Base-by-base conservation (phyloP, 2,797 vertebrate species). In the Danio aesculapii region DNA sequence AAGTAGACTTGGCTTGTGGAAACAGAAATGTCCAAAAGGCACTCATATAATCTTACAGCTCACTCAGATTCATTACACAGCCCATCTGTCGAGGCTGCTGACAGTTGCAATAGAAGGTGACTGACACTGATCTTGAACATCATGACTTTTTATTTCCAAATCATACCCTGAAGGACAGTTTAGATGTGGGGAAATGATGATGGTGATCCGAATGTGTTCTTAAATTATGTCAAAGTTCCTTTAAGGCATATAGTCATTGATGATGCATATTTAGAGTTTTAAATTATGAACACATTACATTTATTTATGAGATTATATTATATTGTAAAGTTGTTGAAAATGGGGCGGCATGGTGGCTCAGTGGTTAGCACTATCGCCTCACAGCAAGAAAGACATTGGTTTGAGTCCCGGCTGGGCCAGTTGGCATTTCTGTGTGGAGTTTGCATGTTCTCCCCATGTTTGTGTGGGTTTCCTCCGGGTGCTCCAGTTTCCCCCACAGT, bases 1-100 rank as follows among this genome's bases (percentile, higher is more conserved):
- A 59, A 44, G 46, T 50, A 19, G 8, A 59, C n/a, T 30, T 61
- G 19, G 9, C 44, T 61, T 8, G 49, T 49, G 14, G 6, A 74
- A 49, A 59, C 71, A 39, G 43, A 59, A 41, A 57, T 50, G 30
- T 52, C 19, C 5, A 64, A 72, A 50, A 58, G 66, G 46, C 21
- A 58, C 46, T 19, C 53, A 30, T 7, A 46, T 66, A 13, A 66
- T 68, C 47, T 50, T 49, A 16, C 47, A 30, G 8, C 47, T 16
- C 47, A 70, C 14, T 39, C 30, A 30, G 30, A 30, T 30, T 30
- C 30, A 30, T 30, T 52, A 52, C 49, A 72, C n/a, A 57, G 16
- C 30, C 50, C 39, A 44, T 71, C 69, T 13, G 9, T 72, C 7
- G 6, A 6, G 41, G 52, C 57, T 7, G 44, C 41, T 57, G 69